Evolutionary conservation across 2,113 vertebrate species (phyloP).

Genomic region (Anhinga anhinga): DNA sequence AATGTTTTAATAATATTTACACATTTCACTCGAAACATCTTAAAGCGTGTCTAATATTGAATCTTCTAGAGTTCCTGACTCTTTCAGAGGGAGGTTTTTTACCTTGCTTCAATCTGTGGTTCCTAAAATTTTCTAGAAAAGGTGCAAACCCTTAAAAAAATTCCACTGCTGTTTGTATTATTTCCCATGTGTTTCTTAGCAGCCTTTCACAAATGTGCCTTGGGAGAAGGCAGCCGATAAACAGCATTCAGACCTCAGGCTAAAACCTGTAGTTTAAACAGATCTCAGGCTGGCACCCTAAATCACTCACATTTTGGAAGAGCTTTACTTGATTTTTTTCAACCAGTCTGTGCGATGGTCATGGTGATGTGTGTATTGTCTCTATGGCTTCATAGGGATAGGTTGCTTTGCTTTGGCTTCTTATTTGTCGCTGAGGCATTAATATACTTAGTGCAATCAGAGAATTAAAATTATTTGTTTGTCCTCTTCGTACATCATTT

Average conservation of each 20-base stretch:
- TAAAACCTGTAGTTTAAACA: background rate
- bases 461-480: background rate
- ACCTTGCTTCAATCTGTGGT: background rate
- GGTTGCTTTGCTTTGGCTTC: background rate
- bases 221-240: background rate
- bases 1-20: background rate
- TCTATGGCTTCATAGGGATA: background rate
- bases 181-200: background rate
- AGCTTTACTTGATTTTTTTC: background rate
- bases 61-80: background rate
- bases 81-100: background rate
- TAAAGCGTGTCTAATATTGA: background rate
- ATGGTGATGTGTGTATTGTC: background rate
- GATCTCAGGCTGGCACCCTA: background rate
- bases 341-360: accelerated
- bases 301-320: background rate
- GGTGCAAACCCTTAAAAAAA: background rate
- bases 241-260: background rate
- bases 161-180: background rate
- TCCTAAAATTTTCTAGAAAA: background rate
- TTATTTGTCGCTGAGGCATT: background rate
- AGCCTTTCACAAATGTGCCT: background rate
- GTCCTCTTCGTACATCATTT: background rate
- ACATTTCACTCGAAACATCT: background rate
- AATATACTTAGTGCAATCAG: background rate